Base-by-base conservation (phyloP, 2,113 vertebrate genomes). In the Rynchops niger region DNA sequence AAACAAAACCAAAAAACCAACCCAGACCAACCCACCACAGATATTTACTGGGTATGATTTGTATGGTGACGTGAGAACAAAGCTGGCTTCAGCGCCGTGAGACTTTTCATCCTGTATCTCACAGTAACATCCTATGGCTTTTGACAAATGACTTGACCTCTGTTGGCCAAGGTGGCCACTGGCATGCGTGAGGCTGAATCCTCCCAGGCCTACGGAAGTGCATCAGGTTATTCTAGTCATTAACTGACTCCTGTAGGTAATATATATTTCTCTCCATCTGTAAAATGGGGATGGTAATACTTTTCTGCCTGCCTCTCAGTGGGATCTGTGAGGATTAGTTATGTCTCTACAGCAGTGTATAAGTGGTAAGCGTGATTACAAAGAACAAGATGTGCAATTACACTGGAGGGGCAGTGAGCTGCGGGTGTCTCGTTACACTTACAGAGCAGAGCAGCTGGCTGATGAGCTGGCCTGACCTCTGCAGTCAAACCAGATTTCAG, bases 391-490 rank as follows among this genome's bases (percentile, higher is more conserved):
- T 92, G 94, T 91, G 88, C 91, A 95, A 79, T 95, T 93, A 84
- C 69, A 67, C 30, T 81, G 88, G 91, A 81, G 90, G 90, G 88
- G 88, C 95, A 88, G 92, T 69, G 42, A 93, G 92, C 97, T 92
- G 97, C 7, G 47, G 81, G 88, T 67, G 91, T 92, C 95, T 94
- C 15, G 38, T 93, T 92, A 59, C 86, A 49, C 86, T 86, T 71
- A 18, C 80, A 56, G 36, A 71, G 91, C 83, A 43, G 88, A 95
- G 90, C 94, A 95, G 96, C 96, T 96, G 94, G 80, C 86, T 96
- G 94, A 92, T 88, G 95, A 95, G 96, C 88, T 95, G 72, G 42
- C 69, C 80, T 97, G 97, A 96, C 96, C 95, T 96, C 83, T 12
- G 19, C 88, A 91, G 83, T 86, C 86, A 79, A 88, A 94, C 83